Evolutionary conservation across 2,113 vertebrate genomes (phyloP).

Genomic region (Girardinichthys multiradiatus): DNA sequence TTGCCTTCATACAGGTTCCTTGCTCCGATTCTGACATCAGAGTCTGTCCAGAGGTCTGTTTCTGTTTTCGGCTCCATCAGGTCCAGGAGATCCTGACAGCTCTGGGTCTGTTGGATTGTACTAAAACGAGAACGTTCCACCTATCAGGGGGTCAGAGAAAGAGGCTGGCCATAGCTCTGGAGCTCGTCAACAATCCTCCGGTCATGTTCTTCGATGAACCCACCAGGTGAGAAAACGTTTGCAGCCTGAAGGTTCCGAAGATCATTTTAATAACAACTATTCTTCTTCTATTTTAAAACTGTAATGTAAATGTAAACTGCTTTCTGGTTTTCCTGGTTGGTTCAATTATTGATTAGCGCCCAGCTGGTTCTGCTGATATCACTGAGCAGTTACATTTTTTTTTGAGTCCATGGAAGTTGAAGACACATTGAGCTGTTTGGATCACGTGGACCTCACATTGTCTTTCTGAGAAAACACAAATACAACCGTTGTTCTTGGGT

Average conservation of each 20-base stretch:
- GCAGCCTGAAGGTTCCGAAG: neutral
- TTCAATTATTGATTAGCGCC: neutral
- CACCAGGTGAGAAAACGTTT: conserved; percentile 85
- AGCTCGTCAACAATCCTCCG: conserved; percentile 95
- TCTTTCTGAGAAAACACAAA: neutral
- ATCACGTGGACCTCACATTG: neutral
- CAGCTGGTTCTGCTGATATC: neutral
- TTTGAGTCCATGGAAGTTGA: neutral
- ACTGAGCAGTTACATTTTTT: neutral
- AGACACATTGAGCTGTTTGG: neutral
- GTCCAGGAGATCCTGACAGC: conserved; percentile 94
- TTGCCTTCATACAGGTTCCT: neutral
- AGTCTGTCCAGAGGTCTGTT: neutral
- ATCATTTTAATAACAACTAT: neutral
- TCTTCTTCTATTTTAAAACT: neutral
- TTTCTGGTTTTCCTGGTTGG: neutral
- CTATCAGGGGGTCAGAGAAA: conserved; percentile 95
- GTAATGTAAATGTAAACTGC: neutral
- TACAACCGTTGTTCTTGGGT: neutral
- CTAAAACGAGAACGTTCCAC: conserved; percentile 87
- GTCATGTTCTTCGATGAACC: conserved; percentile 99
- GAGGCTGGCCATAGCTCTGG: conserved; percentile 93
- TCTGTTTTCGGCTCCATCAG: conserved; percentile 66
- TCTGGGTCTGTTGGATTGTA: conserved; percentile 90
- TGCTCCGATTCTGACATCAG: neutral